Percentiles rank a stretch among this genome's conserved stretches.
phyloP scores from a whole-genome alignment of 2,113 vertebrate species.

The Cygnus buccinator region DNA sequence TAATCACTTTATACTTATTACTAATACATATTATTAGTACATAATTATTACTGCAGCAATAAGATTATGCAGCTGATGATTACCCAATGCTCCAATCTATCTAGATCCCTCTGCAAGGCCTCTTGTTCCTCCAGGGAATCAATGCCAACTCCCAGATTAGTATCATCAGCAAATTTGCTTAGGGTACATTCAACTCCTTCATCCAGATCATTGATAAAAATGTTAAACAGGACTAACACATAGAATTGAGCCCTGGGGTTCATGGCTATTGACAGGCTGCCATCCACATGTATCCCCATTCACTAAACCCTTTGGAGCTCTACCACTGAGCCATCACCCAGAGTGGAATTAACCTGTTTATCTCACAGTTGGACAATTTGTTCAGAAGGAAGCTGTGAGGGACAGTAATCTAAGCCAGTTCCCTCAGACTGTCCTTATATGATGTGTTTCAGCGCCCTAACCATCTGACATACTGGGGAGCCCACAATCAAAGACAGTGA shows the following conservation, averaged over 20 bases:
- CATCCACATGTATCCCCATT: not conserved
- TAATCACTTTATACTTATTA: too few relatives aligned
- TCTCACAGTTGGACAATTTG: not conserved
- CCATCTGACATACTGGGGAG: fast-evolving
- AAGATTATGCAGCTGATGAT: not conserved
- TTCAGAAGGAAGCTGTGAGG: not conserved
- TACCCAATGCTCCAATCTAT: not conserved
- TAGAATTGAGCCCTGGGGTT: not conserved
- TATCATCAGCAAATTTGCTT: not conserved
- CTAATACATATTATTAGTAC: too few relatives aligned
- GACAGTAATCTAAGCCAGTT: not conserved
- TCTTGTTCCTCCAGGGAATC: not conserved
- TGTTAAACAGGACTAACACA: not conserved
- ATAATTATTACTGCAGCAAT: too few relatives aligned
- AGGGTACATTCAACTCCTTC: not conserved
- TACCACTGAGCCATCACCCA: not conserved
- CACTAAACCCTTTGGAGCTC: not conserved
- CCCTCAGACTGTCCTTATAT: not conserved
- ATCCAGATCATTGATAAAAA: not conserved
- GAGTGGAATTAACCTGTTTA: not conserved
- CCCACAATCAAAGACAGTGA: not conserved
- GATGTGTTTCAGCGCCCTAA: not conserved
- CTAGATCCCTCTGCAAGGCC: not conserved
- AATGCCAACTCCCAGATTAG: not conserved
- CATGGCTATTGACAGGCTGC: not conserved